These are phyloP conservation scores for Caenorhabditis sp. DNA, from an alignment of 2,888 invertebrate species.

Conservation along the genomic window DNA sequence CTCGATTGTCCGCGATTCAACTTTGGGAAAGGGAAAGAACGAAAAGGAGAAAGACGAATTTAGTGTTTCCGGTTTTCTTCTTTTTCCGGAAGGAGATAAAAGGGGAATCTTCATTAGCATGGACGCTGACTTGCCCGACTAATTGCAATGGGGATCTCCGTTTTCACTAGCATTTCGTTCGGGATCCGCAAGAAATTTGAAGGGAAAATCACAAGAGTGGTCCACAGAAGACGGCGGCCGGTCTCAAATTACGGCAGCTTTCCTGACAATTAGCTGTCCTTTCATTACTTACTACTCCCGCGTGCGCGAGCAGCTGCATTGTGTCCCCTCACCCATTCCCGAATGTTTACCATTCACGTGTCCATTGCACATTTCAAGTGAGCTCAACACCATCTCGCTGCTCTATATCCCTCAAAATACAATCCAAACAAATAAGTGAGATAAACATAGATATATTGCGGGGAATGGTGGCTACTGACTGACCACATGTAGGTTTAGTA, in stretches of 20 bases:
- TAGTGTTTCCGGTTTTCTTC: slow-evolving; percentile 46
- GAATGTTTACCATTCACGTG: slow-evolving; percentile 66
- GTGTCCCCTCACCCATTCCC: slow-evolving; percentile 19
- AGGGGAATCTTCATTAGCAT: slow-evolving; percentile 49
- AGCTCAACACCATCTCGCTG: slow-evolving; percentile 53
- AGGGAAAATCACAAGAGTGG: slow-evolving; percentile 4
- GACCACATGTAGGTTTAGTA: slow-evolving; percentile 50
- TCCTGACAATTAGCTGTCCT: slow-evolving; percentile 59
- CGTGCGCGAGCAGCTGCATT: slow-evolving; percentile 59
- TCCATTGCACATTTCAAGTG: slow-evolving; percentile 61
- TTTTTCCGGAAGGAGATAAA: background rate
- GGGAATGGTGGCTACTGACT: slow-evolving; percentile 6
- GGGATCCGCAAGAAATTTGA: slow-evolving; percentile 40
- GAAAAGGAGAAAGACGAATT: background rate
- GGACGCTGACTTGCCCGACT: slow-evolving; percentile 22
- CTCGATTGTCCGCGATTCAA: slow-evolving; percentile 18
- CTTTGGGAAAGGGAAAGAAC: slow-evolving; percentile 13
- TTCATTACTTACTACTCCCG: slow-evolving; percentile 49
- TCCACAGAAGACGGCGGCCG: background rate
- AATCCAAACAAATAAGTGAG: slow-evolving; percentile 63
- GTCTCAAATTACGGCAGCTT: slow-evolving; percentile 59
- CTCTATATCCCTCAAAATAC: slow-evolving; percentile 56
- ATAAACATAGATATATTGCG: slow-evolving; percentile 52
- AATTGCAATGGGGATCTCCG: slow-evolving; percentile 50
- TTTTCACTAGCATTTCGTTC: slow-evolving; percentile 37